phyloP scores from a whole-genome alignment of 2,888 invertebrate genomes.

The Andrena chrysosceles region DNA sequence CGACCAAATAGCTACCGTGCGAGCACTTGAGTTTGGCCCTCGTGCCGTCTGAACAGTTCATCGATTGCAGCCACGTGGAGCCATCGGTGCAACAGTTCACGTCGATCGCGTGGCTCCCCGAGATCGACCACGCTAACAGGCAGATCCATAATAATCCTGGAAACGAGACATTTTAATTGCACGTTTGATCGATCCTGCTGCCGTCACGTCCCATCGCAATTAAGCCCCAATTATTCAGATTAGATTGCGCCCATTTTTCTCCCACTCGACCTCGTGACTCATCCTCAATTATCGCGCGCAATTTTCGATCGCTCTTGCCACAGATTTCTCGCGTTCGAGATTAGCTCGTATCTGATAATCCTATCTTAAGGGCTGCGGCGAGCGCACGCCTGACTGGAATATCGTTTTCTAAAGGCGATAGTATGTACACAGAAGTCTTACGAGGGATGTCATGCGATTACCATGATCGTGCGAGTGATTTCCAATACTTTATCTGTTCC shows the following conservation, averaged over 20 bases:
- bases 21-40: constrained; percentile 68
- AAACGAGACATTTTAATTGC: neutral
- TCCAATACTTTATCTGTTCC: constrained; percentile 38
- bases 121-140: constrained; percentile 31
- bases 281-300: neutral
- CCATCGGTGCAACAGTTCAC: constrained; percentile 66
- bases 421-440: no score
- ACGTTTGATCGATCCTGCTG: neutral
- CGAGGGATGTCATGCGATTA: neutral
- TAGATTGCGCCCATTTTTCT: constrained; percentile 6
- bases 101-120: constrained; percentile 36
- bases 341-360: neutral
- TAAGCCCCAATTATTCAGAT: constrained; percentile 8
- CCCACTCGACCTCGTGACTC: neutral
- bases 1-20: constrained; percentile 72
- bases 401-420: neutral
- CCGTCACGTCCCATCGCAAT: neutral
- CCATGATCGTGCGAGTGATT: constrained; percentile 17
- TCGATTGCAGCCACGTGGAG: constrained; percentile 36
- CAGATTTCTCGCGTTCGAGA: neutral
- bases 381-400: neutral
- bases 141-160: constrained; percentile 57
- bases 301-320: neutral
- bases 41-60: constrained; percentile 74
- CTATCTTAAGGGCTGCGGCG: neutral